Base-by-base conservation (phyloP, 2,888 invertebrate genomes). In the Drosophila anomalipes region DNA sequence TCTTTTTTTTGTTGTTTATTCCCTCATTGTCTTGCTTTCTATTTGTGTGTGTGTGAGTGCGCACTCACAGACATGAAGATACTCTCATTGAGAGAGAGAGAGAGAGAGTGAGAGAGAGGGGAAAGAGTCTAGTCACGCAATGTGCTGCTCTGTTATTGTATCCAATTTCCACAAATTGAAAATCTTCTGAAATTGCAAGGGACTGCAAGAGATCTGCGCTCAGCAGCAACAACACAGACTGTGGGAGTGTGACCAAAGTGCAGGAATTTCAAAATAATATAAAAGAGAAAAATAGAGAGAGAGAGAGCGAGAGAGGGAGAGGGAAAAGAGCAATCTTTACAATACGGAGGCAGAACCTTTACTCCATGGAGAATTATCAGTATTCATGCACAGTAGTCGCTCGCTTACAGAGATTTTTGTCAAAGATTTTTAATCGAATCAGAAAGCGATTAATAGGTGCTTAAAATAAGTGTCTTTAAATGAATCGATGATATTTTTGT, bases 71-170 rank as follows among this genome's bases (percentile, higher is more conserved):
- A 37, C 4, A 30, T 63, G 22, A 39, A 53, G 37, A 33, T 28
- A 26, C 26, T 51, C 35, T 54, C 35, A 28, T 56, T 68, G 69
- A 79, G 77, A 49, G 54, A 47, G 56, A 41, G 69, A 74, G 70
- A 68, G 65, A 82, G 74, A 61, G 41, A 19, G 39, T 56, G 67
- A 37, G 53, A 66, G 65, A 82, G 75, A 61, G 37, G 53, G 57
- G 49, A 54, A 73, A 80, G 77, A 81, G 77, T 64, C 70, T 16
- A 68, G 57, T 51, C 61, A 54, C 63, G 65, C 60, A 65, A 47
- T 33, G 22, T 47, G 22, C 16, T 47, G 68, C 77, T 83, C 81
- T 83, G 72, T 74, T 79, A 70, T 90, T 87, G 76, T 87, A 82
- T 85, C 74, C 86, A 60, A 77, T 84, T 84, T 82, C 74, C 58